Evolutionary conservation across 2,888 invertebrate species (phyloP), one percentile per base, ranked within the genome.

Genomic region (Agrochola circellaris): DNA sequence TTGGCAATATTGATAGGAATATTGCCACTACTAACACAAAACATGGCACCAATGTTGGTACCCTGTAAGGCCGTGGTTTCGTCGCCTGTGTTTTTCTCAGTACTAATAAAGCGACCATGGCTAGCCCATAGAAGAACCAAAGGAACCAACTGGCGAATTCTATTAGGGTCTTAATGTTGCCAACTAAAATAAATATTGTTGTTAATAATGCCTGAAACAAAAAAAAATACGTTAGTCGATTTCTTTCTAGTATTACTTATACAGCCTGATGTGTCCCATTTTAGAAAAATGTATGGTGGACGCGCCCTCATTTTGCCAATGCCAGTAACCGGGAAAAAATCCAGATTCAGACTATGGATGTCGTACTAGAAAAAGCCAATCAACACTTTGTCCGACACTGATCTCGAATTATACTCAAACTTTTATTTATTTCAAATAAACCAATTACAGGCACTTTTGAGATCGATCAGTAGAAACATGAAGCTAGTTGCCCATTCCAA

Each of bases 121-220:
- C 98, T 0, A 98, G 93, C 0, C 98, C 99, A 92, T 99, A 99
- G 95, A 98, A 98, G 81, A 98, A 97, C 99, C 99, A 99, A 38
- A 98, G 98, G 82, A 98, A 97, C 96, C 99, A 99, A 92, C 98
- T 98, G 64, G 98, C 98, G 92, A 99, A 98, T 89, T 98, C 98
- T 85, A 99, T 99, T 23, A 99, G 96, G 2, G 97, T 97, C 69
- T 97, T 97, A 77, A 99, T 98, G 93, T 98, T 97, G 75, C 98
- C 98, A 45, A 97, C 97, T 66, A 98, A 89, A 70, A 98, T 98
- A 93, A 98, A 98, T 65, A 98, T 87, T 60, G 98, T 95, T 0
- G 98, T 97, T n/a, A 98, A 95, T 38, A 98, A 45, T 20, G 98
- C 98, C 97, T 98, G 96, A 70, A 97, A 96, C 70, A 85, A 90